These are phyloP conservation scores for Tetranychus piercei DNA, from an alignment of 2,888 invertebrate species.

Conservation along the genomic window DNA sequence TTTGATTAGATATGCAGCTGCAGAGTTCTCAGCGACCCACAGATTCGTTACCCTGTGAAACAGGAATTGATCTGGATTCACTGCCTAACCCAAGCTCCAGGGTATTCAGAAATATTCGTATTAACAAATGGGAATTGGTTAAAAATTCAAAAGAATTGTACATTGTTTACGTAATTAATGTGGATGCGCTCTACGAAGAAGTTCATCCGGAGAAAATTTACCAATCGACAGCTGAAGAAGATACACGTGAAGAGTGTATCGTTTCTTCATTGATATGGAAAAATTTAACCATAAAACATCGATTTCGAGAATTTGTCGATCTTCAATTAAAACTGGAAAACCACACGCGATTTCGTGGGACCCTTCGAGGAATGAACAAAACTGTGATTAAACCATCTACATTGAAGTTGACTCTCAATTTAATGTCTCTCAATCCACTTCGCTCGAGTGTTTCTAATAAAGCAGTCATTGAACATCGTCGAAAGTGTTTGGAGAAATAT, in stretches of 20 bases:
- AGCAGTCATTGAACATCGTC: neutral
- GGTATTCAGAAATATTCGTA: neutral
- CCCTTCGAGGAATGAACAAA: neutral
- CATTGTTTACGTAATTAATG: neutral
- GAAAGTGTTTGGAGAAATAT: neutral
- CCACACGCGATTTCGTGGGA: neutral
- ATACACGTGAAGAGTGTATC: neutral
- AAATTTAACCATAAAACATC: neutral
- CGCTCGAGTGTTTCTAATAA: neutral
- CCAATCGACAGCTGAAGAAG: neutral
- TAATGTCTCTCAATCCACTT: neutral
- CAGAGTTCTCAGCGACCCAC: neutral
- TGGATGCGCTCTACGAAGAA: neutral
- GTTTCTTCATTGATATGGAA: neutral
- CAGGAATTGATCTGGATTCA: neutral
- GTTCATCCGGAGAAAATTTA: neutral
- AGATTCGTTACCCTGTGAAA: neutral
- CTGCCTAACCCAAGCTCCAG: neutral
- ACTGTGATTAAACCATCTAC: neutral
- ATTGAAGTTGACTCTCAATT: neutral
- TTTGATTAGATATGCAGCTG: neutral
- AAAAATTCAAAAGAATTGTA: neutral
- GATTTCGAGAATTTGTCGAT: neutral
- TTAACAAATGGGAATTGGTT: neutral
- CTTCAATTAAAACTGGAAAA: neutral